Base-by-base conservation (phyloP, 1,140 invertebrate species). In the Atta texana region DNA sequence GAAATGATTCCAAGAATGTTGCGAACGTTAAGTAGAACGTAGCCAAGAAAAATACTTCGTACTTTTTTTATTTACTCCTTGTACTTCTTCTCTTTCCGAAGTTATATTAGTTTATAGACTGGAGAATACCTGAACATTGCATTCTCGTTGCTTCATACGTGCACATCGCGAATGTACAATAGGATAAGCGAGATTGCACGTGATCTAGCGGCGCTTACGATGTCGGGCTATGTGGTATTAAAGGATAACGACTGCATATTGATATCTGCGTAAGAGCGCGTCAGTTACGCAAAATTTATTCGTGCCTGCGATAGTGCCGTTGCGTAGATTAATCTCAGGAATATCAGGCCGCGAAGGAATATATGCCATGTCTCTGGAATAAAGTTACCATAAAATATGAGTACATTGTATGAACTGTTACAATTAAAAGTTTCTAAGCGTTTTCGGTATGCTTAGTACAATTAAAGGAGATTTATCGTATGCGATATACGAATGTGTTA, bases 201-300 rank as follows among this genome's bases (percentile, higher is more conserved):
- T 82, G 68, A 82, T 24, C n/a, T 21, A 59, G 39, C 18, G 8
- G 24, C 66, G 66, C 68, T 82, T 57, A 44, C 66, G 69, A 39
- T 31, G 31, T 31, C 21, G 49, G 24, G 24, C n/a, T 81, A 69
- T 72, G 18, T 3, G 55, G 39, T 63, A 75, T 84, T 75, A 84
- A 84, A 84, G 57, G 80, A 75, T 74, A 71, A 81, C 64, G 64
- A 81, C 31, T 14, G 39, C 44, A 64, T 84, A 75, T 84, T 74
- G 80, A 75, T 84, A 84, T 63, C 55, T 64, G 68, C 44, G 28
- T 74, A 59, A 57, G 80, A 49, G 69, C 80, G 24, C 16, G 68
- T 82, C 78, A 31, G 80, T 49, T n/a, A 18, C 34, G 28, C 16
- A 71, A 63, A 74, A 84, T 84, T 75, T 82, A 82, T 82, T 59